These are phyloP conservation scores for Baccha elongata DNA, from an alignment of 2,888 invertebrate genomes.

Conservation along the genomic window DNA sequence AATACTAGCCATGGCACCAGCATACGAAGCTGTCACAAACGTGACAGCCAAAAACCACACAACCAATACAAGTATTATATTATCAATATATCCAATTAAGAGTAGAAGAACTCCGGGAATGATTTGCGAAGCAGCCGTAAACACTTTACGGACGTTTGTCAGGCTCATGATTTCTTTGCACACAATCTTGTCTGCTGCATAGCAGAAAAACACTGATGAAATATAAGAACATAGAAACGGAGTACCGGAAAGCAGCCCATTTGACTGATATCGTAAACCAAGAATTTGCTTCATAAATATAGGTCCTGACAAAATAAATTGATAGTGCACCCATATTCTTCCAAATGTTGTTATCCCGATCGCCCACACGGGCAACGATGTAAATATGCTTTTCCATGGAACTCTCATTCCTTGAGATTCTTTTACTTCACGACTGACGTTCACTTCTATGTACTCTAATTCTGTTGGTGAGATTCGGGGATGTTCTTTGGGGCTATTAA, in stretches of 20 bases:
- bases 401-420: constrained; percentile 83
- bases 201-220: constrained; percentile 88
- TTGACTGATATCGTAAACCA: constrained; percentile 87
- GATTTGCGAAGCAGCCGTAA: constrained; percentile 88
- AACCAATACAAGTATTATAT: constrained; percentile 84
- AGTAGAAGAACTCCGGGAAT: constrained; percentile 86
- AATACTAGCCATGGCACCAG: constrained; percentile 89
- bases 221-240: constrained; percentile 88
- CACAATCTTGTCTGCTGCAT: constrained; percentile 86
- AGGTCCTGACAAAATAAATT: constrained; percentile 88
- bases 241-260: constrained; percentile 87
- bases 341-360: constrained; percentile 89
- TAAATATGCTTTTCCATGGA: constrained; percentile 86
- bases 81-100: constrained; percentile 86
- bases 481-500: constrained; percentile 87
- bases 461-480: constrained; percentile 87
- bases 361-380: constrained; percentile 87
- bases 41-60: constrained; percentile 88
- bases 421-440: constrained; percentile 84
- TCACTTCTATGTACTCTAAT: constrained; percentile 86
- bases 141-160: constrained; percentile 87
- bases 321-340: constrained; percentile 89
- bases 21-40: constrained; percentile 88
- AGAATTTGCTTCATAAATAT: constrained; percentile 88
- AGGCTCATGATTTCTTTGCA: constrained; percentile 84